Evolutionary conservation across 2,888 invertebrate species (phyloP), one percentile per base, ranked within the genome.

Genomic region (Onthophagus sagittarius): DNA sequence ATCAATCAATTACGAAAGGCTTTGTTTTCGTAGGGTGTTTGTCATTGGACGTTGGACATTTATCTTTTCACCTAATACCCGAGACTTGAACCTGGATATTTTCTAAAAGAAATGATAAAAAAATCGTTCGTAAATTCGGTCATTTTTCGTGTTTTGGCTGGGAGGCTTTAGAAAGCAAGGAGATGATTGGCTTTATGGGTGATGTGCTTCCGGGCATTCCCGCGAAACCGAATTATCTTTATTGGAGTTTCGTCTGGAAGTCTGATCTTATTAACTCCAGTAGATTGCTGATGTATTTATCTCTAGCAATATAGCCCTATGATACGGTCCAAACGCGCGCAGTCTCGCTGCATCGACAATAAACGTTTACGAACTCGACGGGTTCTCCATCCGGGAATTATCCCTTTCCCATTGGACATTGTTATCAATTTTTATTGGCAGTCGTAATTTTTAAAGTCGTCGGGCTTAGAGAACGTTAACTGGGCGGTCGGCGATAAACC

Each of bases 211-310:
- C 79, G 81, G 82, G 82, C 79, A 81, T 81, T 81, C 80, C 79
- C 80, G 79, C 81, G 80, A 82, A 82, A 82, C 82, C 80, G 82
- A 82, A 82, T 83, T 83, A 83, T 80, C 82, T 82, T 82, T 81
- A 81, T 83, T 83, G 81, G 80, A 83, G 81, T 82, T 83, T 81
- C 82, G 82, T 81, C 81, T 81, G 80, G 82, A 67, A 13, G 9
- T 79, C 82, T 81, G 82, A 83, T 83, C 80, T 82, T 82, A 82
- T 83, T 83, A 83, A 81, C 82, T 81, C 75, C 80, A 81, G 80
- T 82, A 82, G 82, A 83, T 83, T 83, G 82, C 82, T 83, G 83
- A 83, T 83, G 82, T 82, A 82, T 82, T 83, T 83, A 83, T 81
- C 81, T 78, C 67, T 31, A 6, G 32, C 67, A 78, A 79, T 81